A percentile compares a stretch with the other conserved stretches of the same genome.
Evolutionary conservation across 2,888 invertebrate genomes (phyloP).

Genomic region (Stenolophus ochropezus): DNA sequence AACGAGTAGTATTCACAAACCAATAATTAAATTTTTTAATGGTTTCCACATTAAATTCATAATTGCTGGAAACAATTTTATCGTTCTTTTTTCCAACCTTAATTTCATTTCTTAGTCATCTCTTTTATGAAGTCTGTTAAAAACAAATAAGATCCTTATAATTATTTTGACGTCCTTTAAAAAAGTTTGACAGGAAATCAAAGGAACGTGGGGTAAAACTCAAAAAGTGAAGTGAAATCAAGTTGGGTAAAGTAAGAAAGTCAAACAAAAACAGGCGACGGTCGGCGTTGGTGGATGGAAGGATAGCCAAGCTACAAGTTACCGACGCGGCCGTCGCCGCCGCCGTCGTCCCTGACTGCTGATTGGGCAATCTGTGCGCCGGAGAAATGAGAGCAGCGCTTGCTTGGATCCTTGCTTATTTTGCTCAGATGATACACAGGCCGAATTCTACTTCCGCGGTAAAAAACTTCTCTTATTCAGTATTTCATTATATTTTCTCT

Average conservation of each 20-base stretch:
- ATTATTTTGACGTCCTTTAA: conserved; percentile 31
- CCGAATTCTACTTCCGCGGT: background rate
- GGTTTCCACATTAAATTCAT: background rate
- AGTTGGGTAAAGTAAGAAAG: conserved; percentile 50
- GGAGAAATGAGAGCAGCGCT: conserved; percentile 42
- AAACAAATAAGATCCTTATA: conserved; percentile 25
- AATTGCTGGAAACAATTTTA: background rate
- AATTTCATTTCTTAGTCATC: background rate
- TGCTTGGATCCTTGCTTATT: conserved; percentile 46
- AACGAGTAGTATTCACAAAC: no score
- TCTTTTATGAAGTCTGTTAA: background rate
- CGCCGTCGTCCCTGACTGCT: conserved; percentile 61
- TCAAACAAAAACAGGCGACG: conserved; percentile 55
- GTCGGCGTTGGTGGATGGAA: background rate
- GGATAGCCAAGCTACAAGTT: conserved; percentile 45
- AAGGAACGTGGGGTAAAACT: conserved; percentile 28
- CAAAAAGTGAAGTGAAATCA: conserved; percentile 50
- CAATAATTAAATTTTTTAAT: background rate
- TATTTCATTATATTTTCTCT: background rate
- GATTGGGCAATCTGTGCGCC: conserved; percentile 58
- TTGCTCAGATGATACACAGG: background rate
- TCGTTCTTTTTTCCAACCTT: background rate
- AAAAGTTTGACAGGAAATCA: conserved; percentile 56
- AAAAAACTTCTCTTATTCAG: background rate
- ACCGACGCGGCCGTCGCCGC: conserved; percentile 41